Evolutionary conservation across 2,888 invertebrate species (phyloP), one percentile per base, ranked within the genome.

Genomic region (Torymus auratus): DNA sequence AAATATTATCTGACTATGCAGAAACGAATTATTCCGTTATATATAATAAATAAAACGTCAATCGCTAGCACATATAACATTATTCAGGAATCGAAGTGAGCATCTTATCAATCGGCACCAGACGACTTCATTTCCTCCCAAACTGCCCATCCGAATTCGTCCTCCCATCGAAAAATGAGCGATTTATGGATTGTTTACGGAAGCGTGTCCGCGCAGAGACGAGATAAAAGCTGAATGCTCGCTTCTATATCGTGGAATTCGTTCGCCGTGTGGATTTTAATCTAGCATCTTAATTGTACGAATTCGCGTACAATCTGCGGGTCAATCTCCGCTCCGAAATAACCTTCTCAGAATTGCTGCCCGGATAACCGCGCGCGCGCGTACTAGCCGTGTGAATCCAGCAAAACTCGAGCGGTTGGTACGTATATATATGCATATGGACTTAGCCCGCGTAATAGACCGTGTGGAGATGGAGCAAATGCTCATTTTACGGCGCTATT

Each of bases 261-360:
- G 72, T 62, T 62, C n/a, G 15, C 23, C 10, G 10, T 62, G 14
- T 56, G 68, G 65, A 77, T 78, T 83, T 82, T 78, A 82, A 83
- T 83, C 80, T 81, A 28, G 69, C 12, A 76, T 75, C 75, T 83
- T 83, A 83, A 84, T 84, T 84, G 76, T 77, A 64, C 62, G 52
- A 50, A 65, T 56, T 50, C 14, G 2, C 23, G 68, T 4, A 56
- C 76, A 75, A 82, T 78, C 82, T 76, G 71, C 72, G 82, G 81
- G 78, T 84, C 85, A 86, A 87, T 87, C 85, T 87, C 86, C 87
- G 87, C 62, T 85, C 83, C 80, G 85, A 83, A 87, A 87, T 86
- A 85, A 83, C 82, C 77, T 85, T 82, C 84, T 62, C 74, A 64
- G 81, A 82, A 82, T 82, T 74, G 74, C 58, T 74, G 74, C 58